These are phyloP conservation scores for Thymelicus sylvestris DNA, from an alignment of 2,888 invertebrate species.

Conservation along the genomic window DNA sequence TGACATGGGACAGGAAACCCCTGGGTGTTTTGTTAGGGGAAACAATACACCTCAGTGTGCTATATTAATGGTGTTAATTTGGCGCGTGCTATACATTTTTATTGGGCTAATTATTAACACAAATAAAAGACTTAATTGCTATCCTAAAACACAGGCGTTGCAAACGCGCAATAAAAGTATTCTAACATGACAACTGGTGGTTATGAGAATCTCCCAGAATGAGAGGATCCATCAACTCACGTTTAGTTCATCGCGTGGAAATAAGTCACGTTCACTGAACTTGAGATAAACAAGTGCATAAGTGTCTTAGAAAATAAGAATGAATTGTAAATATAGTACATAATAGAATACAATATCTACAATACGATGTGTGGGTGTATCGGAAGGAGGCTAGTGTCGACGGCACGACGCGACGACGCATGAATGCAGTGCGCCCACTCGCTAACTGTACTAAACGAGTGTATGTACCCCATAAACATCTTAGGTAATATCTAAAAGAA, in stretches of 20 bases:
- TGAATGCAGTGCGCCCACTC: slow-evolving; percentile 68
- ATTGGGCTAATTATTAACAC: slow-evolving; percentile 16
- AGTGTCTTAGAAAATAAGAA: slow-evolving; percentile 39
- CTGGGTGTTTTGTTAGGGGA: slow-evolving; percentile 25
- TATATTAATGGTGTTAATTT: slow-evolving; percentile 24
- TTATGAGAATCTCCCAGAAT: too few species aligned
- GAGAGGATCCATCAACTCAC: too few species aligned
- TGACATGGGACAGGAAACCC: slow-evolving; percentile 32
- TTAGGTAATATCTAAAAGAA: slow-evolving; percentile 43
- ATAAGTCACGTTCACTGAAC: too few species aligned
- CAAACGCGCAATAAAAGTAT: too few species aligned
- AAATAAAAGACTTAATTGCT: background rate
- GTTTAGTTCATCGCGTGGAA: too few species aligned
- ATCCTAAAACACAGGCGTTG: background rate
- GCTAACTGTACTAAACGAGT: slow-evolving; percentile 64
- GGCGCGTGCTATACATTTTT: slow-evolving; percentile 11
- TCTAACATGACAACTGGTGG: too few species aligned
- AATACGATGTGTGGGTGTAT: slow-evolving; percentile 58
- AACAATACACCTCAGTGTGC: slow-evolving; percentile 19
- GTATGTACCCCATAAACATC: slow-evolving; percentile 37
- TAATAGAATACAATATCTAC: background rate
- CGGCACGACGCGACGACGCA: slow-evolving; percentile 38
- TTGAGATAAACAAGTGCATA: slow-evolving; percentile 2
- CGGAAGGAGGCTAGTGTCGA: slow-evolving; percentile 53
- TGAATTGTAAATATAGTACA: slow-evolving; percentile 18